Evolutionary conservation across 1,140 invertebrate genomes (phyloP).

Genomic region (Aphaenogaster ashmeadi): DNA sequence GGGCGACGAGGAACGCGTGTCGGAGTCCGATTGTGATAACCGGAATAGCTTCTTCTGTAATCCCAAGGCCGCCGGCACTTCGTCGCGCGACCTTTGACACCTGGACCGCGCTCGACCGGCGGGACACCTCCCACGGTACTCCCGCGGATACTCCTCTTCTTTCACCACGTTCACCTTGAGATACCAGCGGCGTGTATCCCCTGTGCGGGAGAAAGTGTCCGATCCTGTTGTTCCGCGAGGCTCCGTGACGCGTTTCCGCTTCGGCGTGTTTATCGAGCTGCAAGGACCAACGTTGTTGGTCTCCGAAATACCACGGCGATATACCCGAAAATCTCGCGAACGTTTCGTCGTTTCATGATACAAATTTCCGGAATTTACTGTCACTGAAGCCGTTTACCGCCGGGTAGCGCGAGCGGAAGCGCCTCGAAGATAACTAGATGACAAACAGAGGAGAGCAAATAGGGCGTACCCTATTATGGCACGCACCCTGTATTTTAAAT

Average conservation of each 20-base stretch:
- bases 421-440: conserved; percentile 46
- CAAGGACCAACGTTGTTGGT: neutral
- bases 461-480: neutral
- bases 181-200: neutral
- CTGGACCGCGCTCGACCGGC: conserved; percentile 5
- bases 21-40: conserved; percentile 60
- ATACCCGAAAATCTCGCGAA: neutral
- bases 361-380: neutral
- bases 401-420: neutral
- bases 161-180: conserved; percentile 62
- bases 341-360: neutral
- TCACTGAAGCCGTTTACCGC: conserved; percentile 1
- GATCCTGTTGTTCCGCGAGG: neutral
- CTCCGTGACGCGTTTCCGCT: conserved; percentile 23
- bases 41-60: conserved; percentile 57
- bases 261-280: neutral
- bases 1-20: conserved; percentile 41
- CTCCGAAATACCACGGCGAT: neutral
- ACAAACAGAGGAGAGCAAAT: conserved; percentile 54
- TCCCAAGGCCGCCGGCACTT: conserved; percentile 45
- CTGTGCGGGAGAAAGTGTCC: conserved; percentile 35
- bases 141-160: conserved; percentile 35
- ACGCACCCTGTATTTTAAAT: conserved; percentile 28
- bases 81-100: conserved; percentile 60
- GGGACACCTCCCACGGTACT: conserved; percentile 45